Conservation (phyloP, 2,888 invertebrate species). For the Iselma pallidipennis region DNA sequence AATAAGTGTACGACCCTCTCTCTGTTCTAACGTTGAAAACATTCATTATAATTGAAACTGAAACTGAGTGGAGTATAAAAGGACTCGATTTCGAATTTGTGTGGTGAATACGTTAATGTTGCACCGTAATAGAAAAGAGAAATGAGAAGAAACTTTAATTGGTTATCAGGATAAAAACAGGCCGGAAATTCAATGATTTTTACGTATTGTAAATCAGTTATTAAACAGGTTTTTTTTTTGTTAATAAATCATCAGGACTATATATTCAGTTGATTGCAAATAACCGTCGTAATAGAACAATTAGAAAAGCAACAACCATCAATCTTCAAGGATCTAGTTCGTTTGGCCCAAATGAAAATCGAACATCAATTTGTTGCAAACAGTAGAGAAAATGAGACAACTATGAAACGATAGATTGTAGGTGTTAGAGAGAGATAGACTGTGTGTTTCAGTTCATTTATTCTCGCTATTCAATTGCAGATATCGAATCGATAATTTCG, state of each 20-base stretch:
- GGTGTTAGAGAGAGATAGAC: background rate
- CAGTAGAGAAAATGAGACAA: background rate
- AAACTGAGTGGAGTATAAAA: too few relatives aligned
- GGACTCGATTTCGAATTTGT: too few relatives aligned
- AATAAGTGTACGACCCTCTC: background rate
- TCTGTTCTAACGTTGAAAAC: background rate
- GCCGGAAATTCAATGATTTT: too few relatives aligned
- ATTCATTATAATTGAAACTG: background rate
- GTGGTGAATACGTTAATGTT: too few relatives aligned
- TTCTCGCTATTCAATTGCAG: conserved; percentile 25
- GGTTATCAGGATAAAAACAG: too few relatives aligned
- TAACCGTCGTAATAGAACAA: background rate
- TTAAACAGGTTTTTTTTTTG: too few relatives aligned
- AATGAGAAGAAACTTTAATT: too few relatives aligned
- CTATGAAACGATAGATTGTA: too few relatives aligned
- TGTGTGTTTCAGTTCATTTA: conserved; percentile 25
- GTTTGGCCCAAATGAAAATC: background rate
- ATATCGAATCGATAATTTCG: conserved; percentile 18
- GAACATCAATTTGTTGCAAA: background rate
- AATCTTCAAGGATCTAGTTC: background rate
- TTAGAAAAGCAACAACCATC: background rate
- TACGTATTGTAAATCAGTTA: too few relatives aligned
- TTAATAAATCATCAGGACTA: too few relatives aligned
- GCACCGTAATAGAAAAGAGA: too few relatives aligned
- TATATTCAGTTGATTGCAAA: background rate